Evolutionary conservation across 2,888 invertebrate species (phyloP), one percentile per base, ranked within the genome.

Genomic region (Leucophenga maculata): DNA sequence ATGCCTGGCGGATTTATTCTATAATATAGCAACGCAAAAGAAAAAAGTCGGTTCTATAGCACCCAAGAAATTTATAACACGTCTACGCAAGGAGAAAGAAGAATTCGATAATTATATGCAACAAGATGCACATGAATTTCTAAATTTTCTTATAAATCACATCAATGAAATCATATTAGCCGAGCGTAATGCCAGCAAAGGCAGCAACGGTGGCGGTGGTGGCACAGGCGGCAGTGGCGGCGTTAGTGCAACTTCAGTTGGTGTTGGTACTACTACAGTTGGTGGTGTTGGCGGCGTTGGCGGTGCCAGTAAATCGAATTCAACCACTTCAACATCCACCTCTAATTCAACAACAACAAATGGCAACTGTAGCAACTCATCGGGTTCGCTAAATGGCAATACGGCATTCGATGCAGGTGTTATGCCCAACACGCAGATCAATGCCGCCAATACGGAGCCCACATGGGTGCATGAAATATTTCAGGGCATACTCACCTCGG

Each of bases 391-490:
- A 26, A 85, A 82, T 68, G 85, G 79, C 65, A 80, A 75, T 3
- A 81, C 83, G 62, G 84, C 80, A 0, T 57, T 80, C 1, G 80
- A 82, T 16, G 76, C 75, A 14, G 74, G 72, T 16, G 74, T 72
- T 44, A 72, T 72, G 39, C 64, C 11, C 73, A 72, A 67, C 11
- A 50, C 18, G n/a, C 50, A 50, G 16, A 50, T 13, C 20, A 18
- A 48, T 48, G 93, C 79, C 89, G 90, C 88, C 90, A 94, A 86
- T 8, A 81, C 86, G 0, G 97, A 97, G 84, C 96, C 97, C 65
- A 99, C 99, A 1, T 99, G 99, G 99, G 98, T 99, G 72, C 99
- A 99, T 88, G 99, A 99, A 90, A 98, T 99, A 87, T 99, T 99
- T 90, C 99, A 99, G 75, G 99, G 99, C 76, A 99, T 99, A 67